A percentile compares a stretch with the other conserved stretches of the same genome.
Evolutionary conservation across 2,113 vertebrate genomes (phyloP).

Genomic region (Sardina pilchardus): DNA sequence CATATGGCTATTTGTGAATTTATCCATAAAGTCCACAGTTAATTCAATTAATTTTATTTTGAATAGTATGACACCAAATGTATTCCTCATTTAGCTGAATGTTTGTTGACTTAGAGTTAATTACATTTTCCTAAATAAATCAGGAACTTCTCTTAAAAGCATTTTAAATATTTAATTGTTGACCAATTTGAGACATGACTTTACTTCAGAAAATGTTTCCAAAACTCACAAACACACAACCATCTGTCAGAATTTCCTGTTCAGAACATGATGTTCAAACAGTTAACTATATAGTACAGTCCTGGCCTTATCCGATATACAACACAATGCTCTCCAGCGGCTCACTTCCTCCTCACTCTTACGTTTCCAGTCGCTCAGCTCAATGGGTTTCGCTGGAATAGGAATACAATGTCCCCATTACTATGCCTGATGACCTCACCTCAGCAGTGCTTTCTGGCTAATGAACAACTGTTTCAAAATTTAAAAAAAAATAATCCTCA

Average conservation of each 20-base stretch:
- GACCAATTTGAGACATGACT: neutral
- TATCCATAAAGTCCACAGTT: no score
- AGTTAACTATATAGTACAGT: neutral
- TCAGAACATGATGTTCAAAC: neutral
- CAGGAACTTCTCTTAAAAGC: no score
- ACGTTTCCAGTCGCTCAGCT: neutral
- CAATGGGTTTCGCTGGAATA: neutral
- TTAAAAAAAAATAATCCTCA: no score
- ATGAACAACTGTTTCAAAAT: neutral
- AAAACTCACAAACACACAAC: neutral
- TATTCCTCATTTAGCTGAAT: no score
- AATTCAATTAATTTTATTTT: no score
- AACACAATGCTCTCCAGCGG: neutral
- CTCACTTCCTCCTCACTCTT: neutral
- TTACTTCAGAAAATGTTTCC: neutral
- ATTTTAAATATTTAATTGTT: neutral
- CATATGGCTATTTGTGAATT: no score
- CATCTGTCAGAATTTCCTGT: slow-evolving; percentile 14
- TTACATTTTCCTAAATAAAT: neutral
- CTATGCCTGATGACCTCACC: neutral
- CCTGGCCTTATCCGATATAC: neutral
- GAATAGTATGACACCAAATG: no score
- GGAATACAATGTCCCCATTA: neutral
- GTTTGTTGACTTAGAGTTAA: neutral
- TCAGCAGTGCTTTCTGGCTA: neutral